phyloP scores from a whole-genome alignment of 2,113 vertebrate species.

The Oenanthe oenanthe region DNA sequence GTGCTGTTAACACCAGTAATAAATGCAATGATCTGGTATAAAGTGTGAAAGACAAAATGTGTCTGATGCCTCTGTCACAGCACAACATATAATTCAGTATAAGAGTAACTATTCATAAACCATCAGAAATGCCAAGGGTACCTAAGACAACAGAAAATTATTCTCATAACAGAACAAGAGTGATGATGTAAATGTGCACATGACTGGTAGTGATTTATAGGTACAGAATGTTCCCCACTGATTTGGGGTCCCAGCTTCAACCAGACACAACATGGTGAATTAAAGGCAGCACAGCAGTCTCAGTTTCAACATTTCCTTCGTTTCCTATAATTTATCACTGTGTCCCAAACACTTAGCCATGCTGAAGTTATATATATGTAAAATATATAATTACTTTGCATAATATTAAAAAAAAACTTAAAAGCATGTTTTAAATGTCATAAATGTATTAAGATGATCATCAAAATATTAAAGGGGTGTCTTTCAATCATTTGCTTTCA shows the following conservation, averaged over 20 bases:
- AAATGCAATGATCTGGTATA: background rate
- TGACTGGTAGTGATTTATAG: background rate
- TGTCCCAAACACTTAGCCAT: background rate
- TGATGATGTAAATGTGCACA: background rate
- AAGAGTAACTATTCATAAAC: background rate
- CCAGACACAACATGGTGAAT: background rate
- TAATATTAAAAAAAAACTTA: background rate
- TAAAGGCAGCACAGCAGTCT: background rate
- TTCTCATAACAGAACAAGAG: background rate
- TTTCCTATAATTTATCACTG: constrained; percentile 19
- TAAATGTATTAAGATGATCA: background rate
- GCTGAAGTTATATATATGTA: background rate
- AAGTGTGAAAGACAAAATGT: background rate
- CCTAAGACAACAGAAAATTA: background rate
- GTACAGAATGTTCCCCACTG: background rate
- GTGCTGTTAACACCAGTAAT: background rate
- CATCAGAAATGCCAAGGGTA: background rate
- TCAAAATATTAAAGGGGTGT: background rate
- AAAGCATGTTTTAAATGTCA: background rate
- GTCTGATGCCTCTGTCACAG: background rate
- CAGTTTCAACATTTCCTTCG: background rate
- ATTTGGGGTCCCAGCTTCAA: background rate
- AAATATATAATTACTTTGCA: background rate
- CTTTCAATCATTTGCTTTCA: background rate
- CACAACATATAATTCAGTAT: background rate